phyloP scores from a whole-genome alignment of 1,140 invertebrate genomes.

The Aphidius ervi region DNA sequence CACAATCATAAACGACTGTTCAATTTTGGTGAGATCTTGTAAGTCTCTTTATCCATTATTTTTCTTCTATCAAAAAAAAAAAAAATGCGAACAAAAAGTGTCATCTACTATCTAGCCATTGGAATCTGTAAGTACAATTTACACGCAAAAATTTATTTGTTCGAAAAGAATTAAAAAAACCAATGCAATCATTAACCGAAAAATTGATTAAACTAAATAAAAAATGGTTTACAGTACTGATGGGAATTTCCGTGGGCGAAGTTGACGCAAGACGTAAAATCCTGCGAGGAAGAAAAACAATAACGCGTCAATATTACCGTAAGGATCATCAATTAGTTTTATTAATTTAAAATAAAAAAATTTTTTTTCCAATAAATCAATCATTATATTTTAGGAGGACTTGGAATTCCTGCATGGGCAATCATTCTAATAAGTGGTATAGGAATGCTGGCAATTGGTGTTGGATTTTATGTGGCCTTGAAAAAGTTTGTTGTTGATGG shows the following conservation, averaged over 20 bases:
- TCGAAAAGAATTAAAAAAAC: slow-evolving; percentile 13
- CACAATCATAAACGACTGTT: neutral
- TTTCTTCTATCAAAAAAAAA: neutral
- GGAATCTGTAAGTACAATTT: slow-evolving; percentile 41
- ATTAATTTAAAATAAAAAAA: slow-evolving; percentile 1
- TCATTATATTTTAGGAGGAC: slow-evolving; percentile 55
- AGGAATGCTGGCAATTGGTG: slow-evolving; percentile 63
- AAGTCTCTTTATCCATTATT: neutral
- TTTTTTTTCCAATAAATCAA: slow-evolving; percentile 21
- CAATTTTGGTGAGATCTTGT: neutral
- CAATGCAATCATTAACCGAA: neutral
- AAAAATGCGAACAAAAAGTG: slow-evolving; percentile 37
- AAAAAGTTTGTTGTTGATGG: slow-evolving; percentile 60
- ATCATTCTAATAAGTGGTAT: slow-evolving; percentile 64
- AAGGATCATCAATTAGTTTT: slow-evolving; percentile 44
- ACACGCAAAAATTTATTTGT: neutral
- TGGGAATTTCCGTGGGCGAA: slow-evolving; percentile 62
- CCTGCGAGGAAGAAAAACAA: slow-evolving; percentile 66
- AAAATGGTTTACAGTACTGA: slow-evolving; percentile 54
- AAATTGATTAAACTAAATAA: slow-evolving; percentile 14
- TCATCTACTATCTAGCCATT: slow-evolving; percentile 40
- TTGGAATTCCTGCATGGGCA: slow-evolving; percentile 69
- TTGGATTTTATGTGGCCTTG: slow-evolving; percentile 62
- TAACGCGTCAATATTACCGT: slow-evolving; percentile 72
- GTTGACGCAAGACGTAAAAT: slow-evolving; percentile 70